Evolutionary conservation across 2,797 vertebrate species (phyloP), one percentile per base, ranked within the genome.

Genomic region (Pipistrellus pipistrellus): DNA sequence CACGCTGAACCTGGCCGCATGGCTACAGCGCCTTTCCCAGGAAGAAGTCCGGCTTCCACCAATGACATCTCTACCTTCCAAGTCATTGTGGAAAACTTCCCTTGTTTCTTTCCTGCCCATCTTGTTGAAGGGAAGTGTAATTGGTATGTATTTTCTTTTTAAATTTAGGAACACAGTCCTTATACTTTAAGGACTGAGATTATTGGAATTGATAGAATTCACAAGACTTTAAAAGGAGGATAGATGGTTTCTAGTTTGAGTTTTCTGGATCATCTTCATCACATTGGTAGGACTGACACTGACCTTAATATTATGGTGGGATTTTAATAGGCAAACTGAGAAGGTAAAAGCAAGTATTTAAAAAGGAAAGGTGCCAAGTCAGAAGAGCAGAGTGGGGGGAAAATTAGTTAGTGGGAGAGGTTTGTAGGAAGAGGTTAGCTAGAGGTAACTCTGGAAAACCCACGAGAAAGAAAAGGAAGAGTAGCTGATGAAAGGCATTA

Each of bases 141-240:
- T 66, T 68, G 46, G 20, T 62, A 20, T 44, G 57, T 51, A 2
- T 41, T 9, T 66, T 80, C 62, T 77, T 46, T 82, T 66, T 93
- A 51, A 6, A 91, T 30, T 80, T 80, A 66, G 32, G 72, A 94
- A 92, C 68, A n/a, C 0, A 23, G 12, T 69, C 57, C 62, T 89
- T 32, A 57, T 59, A 59, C 8, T 84, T 53, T 38, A 76, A 57
- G 17, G 38, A 57, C 17, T 32, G 64, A 90, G 57, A 86, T 27
- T 51, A 53, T n/a, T 95, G 76, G 21, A 66, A 71, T n/a, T 51
- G 68, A 81, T 15, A 85, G 41, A 62, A 92, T 85, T 78, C 27
- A 38, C 12, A 71, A 62, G 35, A 85, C 68, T 76, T 85, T 95
- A n/a, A 71, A 68, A 66, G 48, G 38, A 9, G 41, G 7, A 53